phyloP scores from a whole-genome alignment of 2,888 invertebrate species.

The Opisthograptis luteolata region DNA sequence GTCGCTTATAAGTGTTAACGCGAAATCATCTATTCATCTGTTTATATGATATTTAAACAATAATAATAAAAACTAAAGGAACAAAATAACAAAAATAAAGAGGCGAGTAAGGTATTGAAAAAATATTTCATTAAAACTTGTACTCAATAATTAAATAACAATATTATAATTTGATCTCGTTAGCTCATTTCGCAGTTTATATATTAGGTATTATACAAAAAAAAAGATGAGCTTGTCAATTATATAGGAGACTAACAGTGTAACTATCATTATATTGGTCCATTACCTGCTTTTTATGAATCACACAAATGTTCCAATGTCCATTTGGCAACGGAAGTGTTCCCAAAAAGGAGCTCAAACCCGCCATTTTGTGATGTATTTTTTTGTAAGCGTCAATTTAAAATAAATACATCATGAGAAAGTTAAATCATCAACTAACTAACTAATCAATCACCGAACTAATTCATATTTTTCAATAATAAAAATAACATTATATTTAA shows the following conservation, averaged over 20 bases:
- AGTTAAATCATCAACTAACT: constrained; percentile 64
- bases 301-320: constrained; percentile 44
- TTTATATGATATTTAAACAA: constrained; percentile 75
- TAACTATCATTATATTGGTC: constrained; percentile 73
- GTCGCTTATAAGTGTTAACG: constrained; percentile 60
- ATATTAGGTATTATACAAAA: constrained; percentile 51
- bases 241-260: constrained; percentile 65
- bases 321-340: constrained; percentile 47
- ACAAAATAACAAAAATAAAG: constrained; percentile 82
- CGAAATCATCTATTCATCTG: constrained; percentile 60
- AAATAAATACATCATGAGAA: constrained; percentile 72
- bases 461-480: constrained; percentile 59
- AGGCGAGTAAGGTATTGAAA: constrained; percentile 80
- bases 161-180: constrained; percentile 83
- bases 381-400: constrained; percentile 69
- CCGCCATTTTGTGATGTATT: constrained; percentile 72
- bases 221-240: constrained; percentile 68
- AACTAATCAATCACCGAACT: too few species aligned
- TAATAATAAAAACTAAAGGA: constrained; percentile 82
- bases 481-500: constrained; percentile 77
- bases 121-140: constrained; percentile 81
- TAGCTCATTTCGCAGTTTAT: constrained; percentile 70
- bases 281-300: constrained; percentile 59
- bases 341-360: constrained; percentile 45
- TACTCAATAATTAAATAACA: constrained; percentile 84